Conservation (phyloP, 35 echinoderm and acorn worm genomes). For the Lytechinus pictus region DNA sequence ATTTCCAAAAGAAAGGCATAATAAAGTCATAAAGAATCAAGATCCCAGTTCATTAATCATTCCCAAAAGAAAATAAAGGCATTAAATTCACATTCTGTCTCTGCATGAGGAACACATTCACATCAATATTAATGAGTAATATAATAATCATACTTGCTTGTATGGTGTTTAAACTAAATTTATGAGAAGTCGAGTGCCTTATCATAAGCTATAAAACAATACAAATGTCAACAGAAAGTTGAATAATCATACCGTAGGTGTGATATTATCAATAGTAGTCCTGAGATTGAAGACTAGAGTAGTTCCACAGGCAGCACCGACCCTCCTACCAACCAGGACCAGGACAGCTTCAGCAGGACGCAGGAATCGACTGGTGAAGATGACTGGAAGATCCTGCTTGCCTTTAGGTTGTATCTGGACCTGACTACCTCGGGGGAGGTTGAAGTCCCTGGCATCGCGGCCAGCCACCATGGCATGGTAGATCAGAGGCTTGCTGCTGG, state of each 20-base stretch:
- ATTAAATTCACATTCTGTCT: too few relatives aligned
- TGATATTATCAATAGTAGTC: slow-evolving; percentile 92
- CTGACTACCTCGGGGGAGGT: slow-evolving; percentile 69
- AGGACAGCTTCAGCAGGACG: slow-evolving; percentile 87
- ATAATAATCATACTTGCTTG: too few relatives aligned
- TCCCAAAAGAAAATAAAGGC: too few relatives aligned
- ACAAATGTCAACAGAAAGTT: background rate
- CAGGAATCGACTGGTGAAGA: slow-evolving; percentile 94
- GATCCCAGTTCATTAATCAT: too few relatives aligned
- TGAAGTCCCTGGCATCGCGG: slow-evolving; percentile 90
- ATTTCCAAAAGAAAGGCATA: too few relatives aligned
- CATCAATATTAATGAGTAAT: too few relatives aligned
- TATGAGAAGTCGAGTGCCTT: too few relatives aligned
- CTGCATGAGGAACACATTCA: too few relatives aligned
- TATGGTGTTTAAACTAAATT: too few relatives aligned
- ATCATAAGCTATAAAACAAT: too few relatives aligned
- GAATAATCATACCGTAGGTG: slow-evolving; percentile 79
- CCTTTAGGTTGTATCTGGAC: slow-evolving; percentile 73
- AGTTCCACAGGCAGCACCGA: slow-evolving; percentile 84
- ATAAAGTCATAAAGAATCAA: too few relatives aligned
- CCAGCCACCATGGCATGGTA: slow-evolving; percentile 94
- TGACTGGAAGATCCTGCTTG: slow-evolving; percentile 78
- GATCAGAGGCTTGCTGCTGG: slow-evolving; percentile 89
- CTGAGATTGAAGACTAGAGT: slow-evolving; percentile 95
- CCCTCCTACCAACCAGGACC: slow-evolving; percentile 90